Evolutionary conservation across 2,888 invertebrate species (phyloP).

Genomic region (Tuberolachnus salignus): DNA sequence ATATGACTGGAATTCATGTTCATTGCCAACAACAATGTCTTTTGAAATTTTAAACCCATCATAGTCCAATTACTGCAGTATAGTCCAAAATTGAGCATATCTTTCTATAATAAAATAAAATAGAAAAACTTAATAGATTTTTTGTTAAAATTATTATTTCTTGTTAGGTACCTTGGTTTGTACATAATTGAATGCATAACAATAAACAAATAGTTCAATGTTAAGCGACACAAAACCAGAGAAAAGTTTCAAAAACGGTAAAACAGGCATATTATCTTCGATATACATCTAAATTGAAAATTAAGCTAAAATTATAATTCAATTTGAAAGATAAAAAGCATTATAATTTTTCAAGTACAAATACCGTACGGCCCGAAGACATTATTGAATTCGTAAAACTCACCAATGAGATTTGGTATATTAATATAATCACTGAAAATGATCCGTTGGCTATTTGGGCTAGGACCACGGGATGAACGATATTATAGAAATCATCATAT

Average conservation of each 20-base stretch:
- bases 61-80: constrained; percentile 22
- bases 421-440: not conserved
- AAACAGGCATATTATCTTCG: not conserved
- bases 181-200: not conserved
- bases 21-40: not conserved
- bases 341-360: too few species aligned
- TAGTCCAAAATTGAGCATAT: not conserved
- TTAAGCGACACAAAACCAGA: not conserved
- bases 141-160: too few species aligned
- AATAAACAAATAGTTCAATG: not conserved
- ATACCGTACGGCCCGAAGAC: not conserved
- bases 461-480: not conserved
- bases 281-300: not conserved
- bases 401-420: not conserved
- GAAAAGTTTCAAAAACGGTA: not conserved
- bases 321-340: not conserved
- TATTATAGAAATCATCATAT: not conserved
- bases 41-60: not conserved
- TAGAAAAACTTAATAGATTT: not conserved
- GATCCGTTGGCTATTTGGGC: not conserved
- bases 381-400: not conserved
- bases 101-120: constrained; percentile 20
- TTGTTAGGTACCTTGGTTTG: not conserved
- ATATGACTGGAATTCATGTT: constrained; percentile 1
- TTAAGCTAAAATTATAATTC: not conserved